These are phyloP conservation scores for Drosophila niveifrons DNA, from an alignment of 2,888 invertebrate genomes.

Conservation along the genomic window DNA sequence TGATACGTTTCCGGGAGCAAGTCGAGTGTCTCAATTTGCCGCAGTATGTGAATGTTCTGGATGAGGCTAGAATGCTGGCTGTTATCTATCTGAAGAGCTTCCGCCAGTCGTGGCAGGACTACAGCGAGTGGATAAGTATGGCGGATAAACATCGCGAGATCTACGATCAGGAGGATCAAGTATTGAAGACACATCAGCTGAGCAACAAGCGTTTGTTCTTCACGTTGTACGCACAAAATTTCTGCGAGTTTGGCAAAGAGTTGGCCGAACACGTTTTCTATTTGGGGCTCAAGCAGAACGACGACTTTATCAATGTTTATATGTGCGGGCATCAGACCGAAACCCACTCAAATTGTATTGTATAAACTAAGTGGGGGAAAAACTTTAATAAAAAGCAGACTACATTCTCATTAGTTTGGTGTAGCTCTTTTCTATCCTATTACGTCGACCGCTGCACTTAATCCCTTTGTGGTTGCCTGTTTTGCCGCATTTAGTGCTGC, in stretches of 20 bases:
- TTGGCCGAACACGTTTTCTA: constrained; percentile 83
- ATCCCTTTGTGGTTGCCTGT: constrained; percentile 37
- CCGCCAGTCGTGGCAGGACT: constrained; percentile 80
- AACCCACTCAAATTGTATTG: constrained; percentile 47
- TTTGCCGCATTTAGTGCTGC: constrained; percentile 16
- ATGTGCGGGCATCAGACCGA: constrained; percentile 76
- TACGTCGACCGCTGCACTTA: constrained; percentile 33
- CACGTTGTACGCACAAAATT: constrained; percentile 83
- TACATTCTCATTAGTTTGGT: constrained; percentile 16
- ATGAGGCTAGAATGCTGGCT: constrained; percentile 81
- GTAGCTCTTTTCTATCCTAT: constrained; percentile 18
- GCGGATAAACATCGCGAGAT: constrained; percentile 58
- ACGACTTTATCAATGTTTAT: constrained; percentile 77
- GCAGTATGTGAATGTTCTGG: constrained; percentile 79
- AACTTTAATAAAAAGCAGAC: constrained; percentile 1
- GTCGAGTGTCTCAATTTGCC: constrained; percentile 82
- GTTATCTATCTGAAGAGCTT: constrained; percentile 83
- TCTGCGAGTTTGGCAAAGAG: constrained; percentile 83
- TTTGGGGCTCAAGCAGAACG: constrained; percentile 80
- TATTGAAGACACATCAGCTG: constrained; percentile 73
- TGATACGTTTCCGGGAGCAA: constrained; percentile 71
- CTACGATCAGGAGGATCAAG: constrained; percentile 81
- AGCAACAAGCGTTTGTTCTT: constrained; percentile 82
- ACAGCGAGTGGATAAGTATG: constrained; percentile 73
- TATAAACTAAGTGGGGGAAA: neutral